These are phyloP conservation scores for Lophura nycthemera DNA, from an alignment of 2,113 vertebrate genomes.

Conservation along the genomic window DNA sequence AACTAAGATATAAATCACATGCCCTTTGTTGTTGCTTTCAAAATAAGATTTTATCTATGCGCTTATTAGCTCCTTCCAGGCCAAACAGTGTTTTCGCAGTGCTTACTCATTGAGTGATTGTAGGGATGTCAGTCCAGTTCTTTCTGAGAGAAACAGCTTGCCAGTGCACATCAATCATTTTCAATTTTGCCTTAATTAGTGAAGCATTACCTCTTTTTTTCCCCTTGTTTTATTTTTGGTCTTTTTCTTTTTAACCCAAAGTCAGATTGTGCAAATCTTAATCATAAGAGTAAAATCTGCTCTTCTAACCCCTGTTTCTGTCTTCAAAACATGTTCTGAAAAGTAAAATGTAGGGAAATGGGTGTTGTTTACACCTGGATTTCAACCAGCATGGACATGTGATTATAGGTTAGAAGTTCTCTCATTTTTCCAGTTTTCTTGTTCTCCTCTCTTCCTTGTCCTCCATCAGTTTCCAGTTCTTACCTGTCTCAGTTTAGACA, in stretches of 20 bases:
- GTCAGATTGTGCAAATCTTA: not conserved
- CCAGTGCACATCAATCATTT: not conserved
- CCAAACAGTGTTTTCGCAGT: not conserved
- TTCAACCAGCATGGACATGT: not conserved
- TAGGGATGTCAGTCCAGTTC: not conserved
- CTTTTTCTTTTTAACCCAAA: not conserved
- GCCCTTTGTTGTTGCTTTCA: slow-evolving; percentile 22
- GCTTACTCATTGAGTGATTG: slow-evolving; percentile 13
- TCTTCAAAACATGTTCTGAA: not conserved
- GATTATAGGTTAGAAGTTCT: not conserved
- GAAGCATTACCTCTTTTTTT: not conserved
- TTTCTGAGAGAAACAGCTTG: not conserved
- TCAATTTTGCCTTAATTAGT: not conserved
- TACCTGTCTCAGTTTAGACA: not conserved
- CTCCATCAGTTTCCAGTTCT: not conserved
- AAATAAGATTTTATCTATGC: slow-evolving; percentile 36
- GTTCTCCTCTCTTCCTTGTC: not conserved
- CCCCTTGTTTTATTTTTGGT: not conserved
- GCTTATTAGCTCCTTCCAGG: slow-evolving; percentile 11
- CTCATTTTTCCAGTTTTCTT: not conserved
- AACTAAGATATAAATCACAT: not conserved
- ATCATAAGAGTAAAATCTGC: not conserved
- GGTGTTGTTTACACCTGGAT: not conserved
- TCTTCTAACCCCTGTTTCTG: not conserved
- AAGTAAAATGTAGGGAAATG: not conserved